Evolutionary conservation across 2,888 invertebrate genomes (phyloP).

Genomic region (Eupelmus urozonus): DNA sequence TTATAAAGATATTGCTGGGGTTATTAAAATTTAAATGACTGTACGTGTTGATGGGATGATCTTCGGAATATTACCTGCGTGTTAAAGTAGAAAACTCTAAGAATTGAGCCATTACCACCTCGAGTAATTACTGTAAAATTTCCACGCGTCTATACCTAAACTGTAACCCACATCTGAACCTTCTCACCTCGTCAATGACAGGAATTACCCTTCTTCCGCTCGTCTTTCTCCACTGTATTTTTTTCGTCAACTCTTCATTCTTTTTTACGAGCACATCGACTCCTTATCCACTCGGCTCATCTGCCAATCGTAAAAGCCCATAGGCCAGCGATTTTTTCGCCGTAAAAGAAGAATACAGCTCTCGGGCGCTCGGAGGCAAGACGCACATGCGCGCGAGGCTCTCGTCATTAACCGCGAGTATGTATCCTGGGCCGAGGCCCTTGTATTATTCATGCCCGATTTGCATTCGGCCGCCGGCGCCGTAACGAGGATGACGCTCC

Average conservation of each 20-base stretch:
- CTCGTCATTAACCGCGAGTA: slow-evolving; percentile 58
- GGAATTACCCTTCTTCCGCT: not conserved
- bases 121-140: too few relatives aligned
- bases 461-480: slow-evolving; percentile 48
- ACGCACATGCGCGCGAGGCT: not conserved
- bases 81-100: too few relatives aligned
- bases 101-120: too few relatives aligned
- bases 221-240: not conserved
- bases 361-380: not conserved
- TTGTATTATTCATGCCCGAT: slow-evolving; percentile 61
- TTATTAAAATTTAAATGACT: too few relatives aligned
- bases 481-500: slow-evolving; percentile 55
- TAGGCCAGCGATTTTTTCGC: not conserved
- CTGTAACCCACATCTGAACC: too few relatives aligned
- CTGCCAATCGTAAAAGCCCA: not conserved
- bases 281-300: too few relatives aligned
- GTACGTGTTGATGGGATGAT: too few relatives aligned
- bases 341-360: slow-evolving; percentile 2
- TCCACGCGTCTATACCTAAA: too few relatives aligned
- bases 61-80: too few relatives aligned
- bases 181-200: too few relatives aligned
- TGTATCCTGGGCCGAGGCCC: slow-evolving; percentile 43
- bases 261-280: too few relatives aligned
- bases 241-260: not conserved
- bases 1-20: too few relatives aligned